Conservation (phyloP, 2,888 invertebrate species). For the Aphodius granarius region DNA sequence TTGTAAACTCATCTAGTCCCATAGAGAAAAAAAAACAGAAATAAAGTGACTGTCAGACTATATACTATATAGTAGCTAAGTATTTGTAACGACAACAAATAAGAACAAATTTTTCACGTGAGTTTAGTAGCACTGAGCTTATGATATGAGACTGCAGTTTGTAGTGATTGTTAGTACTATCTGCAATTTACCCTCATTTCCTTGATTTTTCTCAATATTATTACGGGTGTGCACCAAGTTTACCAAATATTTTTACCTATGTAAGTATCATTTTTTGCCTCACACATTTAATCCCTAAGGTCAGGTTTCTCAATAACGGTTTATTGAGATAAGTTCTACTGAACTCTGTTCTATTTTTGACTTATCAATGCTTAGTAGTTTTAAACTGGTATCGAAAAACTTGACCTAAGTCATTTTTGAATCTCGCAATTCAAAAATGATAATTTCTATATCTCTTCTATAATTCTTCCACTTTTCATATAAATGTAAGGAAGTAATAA, state of each 20-base stretch:
- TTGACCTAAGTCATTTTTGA: background rate
- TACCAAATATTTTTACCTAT: slow-evolving; percentile 26
- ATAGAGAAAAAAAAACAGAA: slow-evolving; percentile 14
- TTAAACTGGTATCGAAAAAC: too few species aligned
- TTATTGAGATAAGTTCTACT: too few species aligned
- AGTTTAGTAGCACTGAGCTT: slow-evolving; percentile 30
- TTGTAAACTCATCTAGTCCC: slow-evolving; percentile 28
- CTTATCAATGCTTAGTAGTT: too few species aligned
- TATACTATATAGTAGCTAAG: slow-evolving; percentile 21
- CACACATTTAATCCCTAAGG: background rate
- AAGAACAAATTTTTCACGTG: slow-evolving; percentile 22
- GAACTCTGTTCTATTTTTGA: too few species aligned
- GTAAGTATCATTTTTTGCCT: slow-evolving; percentile 21
- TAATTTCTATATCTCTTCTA: background rate
- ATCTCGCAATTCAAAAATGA: background rate
- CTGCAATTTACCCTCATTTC: slow-evolving; percentile 22
- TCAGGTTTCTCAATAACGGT: too few species aligned
- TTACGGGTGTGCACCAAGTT: slow-evolving; percentile 30
- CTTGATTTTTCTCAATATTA: slow-evolving; percentile 14
- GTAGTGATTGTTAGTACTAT: too few species aligned
- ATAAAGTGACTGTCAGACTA: slow-evolving; percentile 14
- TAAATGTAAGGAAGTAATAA: background rate
- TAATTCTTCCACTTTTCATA: background rate
- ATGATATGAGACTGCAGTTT: slow-evolving; percentile 19
- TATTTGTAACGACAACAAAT: slow-evolving; percentile 26